Conservation (phyloP, 2,888 invertebrate species). For the Acanthosepion pharaonis region DNA sequence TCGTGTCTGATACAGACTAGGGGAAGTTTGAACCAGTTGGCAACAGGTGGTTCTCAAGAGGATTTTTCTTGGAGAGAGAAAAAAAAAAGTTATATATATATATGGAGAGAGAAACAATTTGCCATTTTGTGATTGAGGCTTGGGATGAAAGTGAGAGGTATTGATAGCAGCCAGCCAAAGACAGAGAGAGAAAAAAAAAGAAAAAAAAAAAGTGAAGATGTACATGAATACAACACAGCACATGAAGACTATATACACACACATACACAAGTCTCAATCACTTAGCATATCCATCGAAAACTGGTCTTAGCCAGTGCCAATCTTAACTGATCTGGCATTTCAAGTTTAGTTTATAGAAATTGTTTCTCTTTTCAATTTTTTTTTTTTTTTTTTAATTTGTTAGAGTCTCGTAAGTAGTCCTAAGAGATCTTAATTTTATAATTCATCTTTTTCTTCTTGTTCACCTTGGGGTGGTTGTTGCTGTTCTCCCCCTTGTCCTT, state of each 20-base stretch:
- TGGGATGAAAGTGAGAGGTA: not conserved
- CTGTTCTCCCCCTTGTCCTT: constrained; percentile 72
- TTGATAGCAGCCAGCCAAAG: constrained; percentile 41
- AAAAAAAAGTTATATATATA: not conserved
- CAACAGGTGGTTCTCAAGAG: not conserved
- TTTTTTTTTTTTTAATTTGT: not conserved
- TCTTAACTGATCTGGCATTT: not conserved
- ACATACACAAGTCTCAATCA: constrained; percentile 42
- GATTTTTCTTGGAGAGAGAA: too few relatives aligned
- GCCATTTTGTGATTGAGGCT: not conserved
- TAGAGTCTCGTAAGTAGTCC: constrained; percentile 40
- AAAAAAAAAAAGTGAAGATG: not conserved
- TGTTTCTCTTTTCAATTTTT: not conserved
- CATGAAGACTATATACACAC: constrained; percentile 6
- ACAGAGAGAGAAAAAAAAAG: not conserved
- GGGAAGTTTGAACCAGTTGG: not conserved
- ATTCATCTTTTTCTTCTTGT: constrained; percentile 81
- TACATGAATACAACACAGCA: constrained; percentile 45
- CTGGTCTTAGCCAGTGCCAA: not conserved
- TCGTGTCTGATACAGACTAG: constrained; percentile 43
- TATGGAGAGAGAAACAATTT: not conserved
- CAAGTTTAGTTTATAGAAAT: not conserved
- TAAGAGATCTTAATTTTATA: constrained; percentile 54
- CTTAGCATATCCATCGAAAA: not conserved
- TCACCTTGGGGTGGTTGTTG: constrained; percentile 73